Evolutionary conservation across 2,113 vertebrate genomes (phyloP).

Genomic region (Halichoeres trimaculatus): DNA sequence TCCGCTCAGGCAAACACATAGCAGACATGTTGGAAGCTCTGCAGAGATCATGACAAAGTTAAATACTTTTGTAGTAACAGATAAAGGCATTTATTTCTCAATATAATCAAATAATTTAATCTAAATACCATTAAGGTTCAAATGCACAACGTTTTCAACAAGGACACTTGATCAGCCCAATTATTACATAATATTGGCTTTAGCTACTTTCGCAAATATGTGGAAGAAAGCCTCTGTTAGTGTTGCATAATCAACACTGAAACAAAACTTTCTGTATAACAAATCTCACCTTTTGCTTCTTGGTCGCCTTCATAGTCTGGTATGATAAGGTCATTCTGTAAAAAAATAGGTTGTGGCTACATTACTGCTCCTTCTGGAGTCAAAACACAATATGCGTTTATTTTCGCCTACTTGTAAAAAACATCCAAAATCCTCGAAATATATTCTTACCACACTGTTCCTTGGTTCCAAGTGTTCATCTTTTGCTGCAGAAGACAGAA

Average conservation of each 20-base stretch:
- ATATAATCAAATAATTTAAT: too few relatives aligned
- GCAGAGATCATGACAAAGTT: conserved; percentile 20
- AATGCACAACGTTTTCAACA: conserved; percentile 20
- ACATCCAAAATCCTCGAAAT: background rate
- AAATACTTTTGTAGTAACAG: background rate
- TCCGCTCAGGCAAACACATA: conserved; percentile 93
- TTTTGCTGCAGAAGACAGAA: conserved; percentile 74
- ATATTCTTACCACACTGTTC: conserved; percentile 68
- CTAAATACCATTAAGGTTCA: background rate
- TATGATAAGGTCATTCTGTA: conserved; percentile 56
- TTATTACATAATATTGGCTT: conserved; percentile 62
- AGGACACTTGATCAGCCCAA: conserved; percentile 50
- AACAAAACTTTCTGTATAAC: conserved; percentile 36
- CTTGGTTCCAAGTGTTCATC: conserved; percentile 57
- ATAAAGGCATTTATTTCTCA: background rate
- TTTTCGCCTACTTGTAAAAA: background rate
- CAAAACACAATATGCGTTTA: background rate
- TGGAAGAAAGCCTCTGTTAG: conserved; percentile 42
- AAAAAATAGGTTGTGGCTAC: conserved; percentile 28
- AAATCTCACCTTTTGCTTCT: conserved; percentile 53
- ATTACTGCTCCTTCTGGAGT: conserved; percentile 6
- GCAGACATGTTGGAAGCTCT: conserved; percentile 88
- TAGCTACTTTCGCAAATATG: conserved; percentile 57
- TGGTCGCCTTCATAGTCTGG: conserved; percentile 38
- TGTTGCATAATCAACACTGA: conserved; percentile 56